These are phyloP conservation scores for Peromyscus attwateri DNA, from an alignment of 2,797 vertebrate species.

Conservation along the genomic window DNA sequence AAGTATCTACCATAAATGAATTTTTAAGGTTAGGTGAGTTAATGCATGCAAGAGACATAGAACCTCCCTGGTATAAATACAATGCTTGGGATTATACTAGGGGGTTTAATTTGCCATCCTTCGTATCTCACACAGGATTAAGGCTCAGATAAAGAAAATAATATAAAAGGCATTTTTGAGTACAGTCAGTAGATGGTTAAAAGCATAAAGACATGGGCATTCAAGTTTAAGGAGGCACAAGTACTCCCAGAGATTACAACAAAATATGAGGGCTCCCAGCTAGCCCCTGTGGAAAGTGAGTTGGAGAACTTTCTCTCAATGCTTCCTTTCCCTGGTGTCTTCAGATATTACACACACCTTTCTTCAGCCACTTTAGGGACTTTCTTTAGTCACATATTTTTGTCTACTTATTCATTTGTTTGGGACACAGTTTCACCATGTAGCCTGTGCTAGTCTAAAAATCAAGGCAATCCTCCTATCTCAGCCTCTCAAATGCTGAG, in stretches of 20 bases:
- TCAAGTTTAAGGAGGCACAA: not conserved
- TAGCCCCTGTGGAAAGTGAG: not conserved
- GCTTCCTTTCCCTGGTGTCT: not conserved
- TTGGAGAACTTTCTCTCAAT: not conserved
- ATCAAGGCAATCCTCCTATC: not conserved
- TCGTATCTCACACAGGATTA: not conserved
- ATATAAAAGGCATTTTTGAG: not conserved
- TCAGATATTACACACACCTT: not conserved
- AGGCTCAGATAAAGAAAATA: not conserved
- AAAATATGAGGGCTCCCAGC: not conserved
- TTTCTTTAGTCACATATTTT: not conserved
- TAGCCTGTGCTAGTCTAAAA: not conserved
- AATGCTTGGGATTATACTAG: not conserved
- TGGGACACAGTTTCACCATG: not conserved
- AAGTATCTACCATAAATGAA: not conserved
- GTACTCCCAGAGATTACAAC: not conserved
- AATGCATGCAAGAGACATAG: not conserved
- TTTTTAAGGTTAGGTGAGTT: not conserved
- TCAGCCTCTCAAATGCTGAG: not conserved
- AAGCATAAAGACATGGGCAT: not conserved
- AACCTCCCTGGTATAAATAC: not conserved
- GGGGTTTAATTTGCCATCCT: not conserved
- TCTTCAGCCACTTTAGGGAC: not conserved
- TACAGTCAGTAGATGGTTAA: not conserved
- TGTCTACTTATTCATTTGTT: not conserved